These are phyloP conservation scores for Battus philenor DNA, from an alignment of 1,140 invertebrate genomes.

Conservation along the genomic window DNA sequence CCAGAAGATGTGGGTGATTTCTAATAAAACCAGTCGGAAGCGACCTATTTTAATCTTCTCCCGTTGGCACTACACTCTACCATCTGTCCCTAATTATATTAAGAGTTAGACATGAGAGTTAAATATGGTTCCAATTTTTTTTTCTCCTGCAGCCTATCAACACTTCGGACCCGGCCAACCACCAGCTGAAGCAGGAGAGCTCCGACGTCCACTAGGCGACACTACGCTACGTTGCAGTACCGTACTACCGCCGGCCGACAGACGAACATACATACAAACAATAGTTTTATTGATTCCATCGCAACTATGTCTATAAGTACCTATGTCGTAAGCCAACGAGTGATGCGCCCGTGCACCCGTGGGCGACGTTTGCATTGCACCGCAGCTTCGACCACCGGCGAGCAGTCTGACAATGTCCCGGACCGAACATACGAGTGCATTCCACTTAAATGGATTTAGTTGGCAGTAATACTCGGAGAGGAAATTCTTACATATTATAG, in stretches of 20 bases:
- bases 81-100: too few relatives aligned
- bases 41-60: too few relatives aligned
- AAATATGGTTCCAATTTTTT: not conserved
- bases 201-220: slow-evolving; percentile 67
- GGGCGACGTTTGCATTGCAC: slow-evolving; percentile 43
- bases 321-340: slow-evolving; percentile 52
- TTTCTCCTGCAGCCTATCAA: slow-evolving; percentile 76
- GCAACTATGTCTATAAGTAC: slow-evolving; percentile 62
- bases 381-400: slow-evolving; percentile 9
- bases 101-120: not conserved
- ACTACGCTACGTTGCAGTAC: slow-evolving; percentile 49
- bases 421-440: too few relatives aligned
- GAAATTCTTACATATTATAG: slow-evolving; percentile 13
- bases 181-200: slow-evolving; percentile 79
- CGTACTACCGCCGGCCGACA: slow-evolving; percentile 35
- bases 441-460: too few relatives aligned
- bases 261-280: slow-evolving; percentile 54
- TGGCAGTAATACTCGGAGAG: too few relatives aligned
- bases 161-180: slow-evolving; percentile 80
- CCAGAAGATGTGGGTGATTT: too few relatives aligned
- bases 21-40: too few relatives aligned
- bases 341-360: slow-evolving; percentile 32
- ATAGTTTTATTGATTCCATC: slow-evolving; percentile 70
- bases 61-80: too few relatives aligned
- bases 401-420: not conserved